Evolutionary conservation across 2,888 invertebrate species (phyloP), one percentile per base, ranked within the genome.

Genomic region (Sepioteuthis lessoniana): DNA sequence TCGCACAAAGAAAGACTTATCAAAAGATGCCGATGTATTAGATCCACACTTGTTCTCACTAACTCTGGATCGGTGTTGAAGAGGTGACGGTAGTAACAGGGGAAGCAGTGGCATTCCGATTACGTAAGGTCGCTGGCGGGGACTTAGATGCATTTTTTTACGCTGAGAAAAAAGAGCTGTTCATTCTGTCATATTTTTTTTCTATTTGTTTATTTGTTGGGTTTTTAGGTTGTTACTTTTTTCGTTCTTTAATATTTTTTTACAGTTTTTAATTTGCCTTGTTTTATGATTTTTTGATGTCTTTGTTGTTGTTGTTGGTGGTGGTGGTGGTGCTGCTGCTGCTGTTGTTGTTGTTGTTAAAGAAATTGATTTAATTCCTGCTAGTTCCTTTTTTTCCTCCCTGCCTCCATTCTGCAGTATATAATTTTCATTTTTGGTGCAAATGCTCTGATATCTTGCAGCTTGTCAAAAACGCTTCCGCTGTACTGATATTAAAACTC

Each of bases 391-490:
- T 28, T 55, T 21, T 28, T 5, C 21, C 55, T 50, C n/a, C n/a
- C 76, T 10, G 16, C 13, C 13, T 19, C 76, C n/a, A 10, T 16
- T 76, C 13, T 76, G 2, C 0, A n/a, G n/a, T 76, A 76, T 76
- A 76, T 76, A n/a, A 76, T 76, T 76, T 76, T 76, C 76, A n/a
- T 76, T 35, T 76, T 76, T 13, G n/a, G 76, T 76, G 76, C 76
- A 76, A 76, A 76, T 76, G n/a, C n/a, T 35, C n/a, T 76, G 76
- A 76, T n/a, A 76, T 76, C 76, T 16, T 76, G 76, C 35, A 10
- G n/a, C 76, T 76, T 76, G 76, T 76, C 76, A 76, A 76, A 76
- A 76, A 76, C 13, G n/a, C n/a, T 76, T 76, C 76, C 76, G 76
- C 76, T 76, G n/a, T 3, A n/a, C n/a, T 1, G n/a, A 76, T 35